Evolutionary conservation across 2,888 invertebrate genomes (phyloP), one percentile per base, ranked within the genome.

Genomic region (Diadromus collaris): DNA sequence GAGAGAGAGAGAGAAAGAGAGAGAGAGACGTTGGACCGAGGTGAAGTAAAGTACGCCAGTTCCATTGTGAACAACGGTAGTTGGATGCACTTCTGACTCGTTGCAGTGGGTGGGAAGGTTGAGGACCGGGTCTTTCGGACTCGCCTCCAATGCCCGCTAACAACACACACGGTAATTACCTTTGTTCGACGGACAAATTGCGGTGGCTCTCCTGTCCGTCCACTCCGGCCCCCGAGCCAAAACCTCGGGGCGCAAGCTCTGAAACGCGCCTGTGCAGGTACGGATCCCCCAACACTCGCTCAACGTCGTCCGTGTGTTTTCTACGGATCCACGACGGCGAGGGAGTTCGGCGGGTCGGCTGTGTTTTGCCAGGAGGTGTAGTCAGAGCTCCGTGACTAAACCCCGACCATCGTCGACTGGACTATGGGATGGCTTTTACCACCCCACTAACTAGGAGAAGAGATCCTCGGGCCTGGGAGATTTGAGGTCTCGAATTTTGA

Each of bases 101-200:
- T 54, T 54, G 54, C 29, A 16, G 27, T 16, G 13, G 34, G 7
- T 1, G 38, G 38, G 34, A 5, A 10, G 9, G 48, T 51, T 10
- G 10, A 51, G 27, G 61, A 68, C 72, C 21, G 71, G 74, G 41
- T 73, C 73, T 78, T 70, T 72, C 21, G 41, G 58, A 27, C 24
- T 73, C 65, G 76, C 67, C 51, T 78, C 79, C 69, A 65, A 74
- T 72, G 44, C 81, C 81, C 81, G 71, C 83, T 80, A 83, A 84
- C 85, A 84, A 81, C 83, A 82, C 83, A 81, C 80, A 77, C 80
- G 78, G 83, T 85, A 87, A 88, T 88, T 85, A 87, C 84, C 86
- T 85, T 84, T 86, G 87, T 85, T 86, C 84, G 82, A 79, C 68
- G 70, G 82, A 87, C 84, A 87, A 88, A 87, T 88, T 86, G 83